Base-by-base conservation (phyloP, 2,113 vertebrate species). In the Osmerus mordax region DNA sequence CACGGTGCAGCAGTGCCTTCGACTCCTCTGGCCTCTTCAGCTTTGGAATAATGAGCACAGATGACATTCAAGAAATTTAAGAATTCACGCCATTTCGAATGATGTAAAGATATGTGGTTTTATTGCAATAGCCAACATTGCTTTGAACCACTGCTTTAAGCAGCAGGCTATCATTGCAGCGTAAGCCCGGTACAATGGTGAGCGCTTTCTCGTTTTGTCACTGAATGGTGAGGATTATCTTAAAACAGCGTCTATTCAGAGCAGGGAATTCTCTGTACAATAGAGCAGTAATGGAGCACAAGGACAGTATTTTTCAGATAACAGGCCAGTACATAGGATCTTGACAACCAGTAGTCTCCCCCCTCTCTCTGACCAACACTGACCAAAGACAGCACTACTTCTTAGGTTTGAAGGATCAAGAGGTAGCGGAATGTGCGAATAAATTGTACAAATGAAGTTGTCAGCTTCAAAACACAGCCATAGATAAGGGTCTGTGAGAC, bases 201-300 rank as follows among this genome's bases (percentile, higher is more conserved):
- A 23, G 25, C 23, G 29, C 47, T 62, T 59, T 54, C 60, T 41
- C 62, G 62, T 69, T 53, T n/a, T 62, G 67, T 21, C 59, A 64
- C 25, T 51, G 56, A 78, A 51, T 59, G 12, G 15, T 64, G 32
- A 73, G 52, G 65, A 67, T 66, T 66, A 70, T 29, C 23, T 28
- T 61, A 70, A 51, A 61, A 61, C 15, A 62, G 25, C 54, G 4
- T 18, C 52, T 67, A 54, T 64, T 28, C 54, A 72, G 71, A 74
- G 55, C 29, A 65, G 51, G 52, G 55, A 56, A 78, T 65, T 72
- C 41, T 23, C 9, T 63, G 21, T 53, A 73, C 18, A 77, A 75
- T 13, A 70, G 18, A 25, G 61, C 52, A 61, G 19, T 19, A 2
- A 54, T 32, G 56, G 47, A 32, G 19, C 53, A 58, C 54, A 66